Percentiles rank a stretch among this genome's conserved stretches.
Conservation (phyloP, 2,797 vertebrate species). For the Amphiprion clarkii region DNA sequence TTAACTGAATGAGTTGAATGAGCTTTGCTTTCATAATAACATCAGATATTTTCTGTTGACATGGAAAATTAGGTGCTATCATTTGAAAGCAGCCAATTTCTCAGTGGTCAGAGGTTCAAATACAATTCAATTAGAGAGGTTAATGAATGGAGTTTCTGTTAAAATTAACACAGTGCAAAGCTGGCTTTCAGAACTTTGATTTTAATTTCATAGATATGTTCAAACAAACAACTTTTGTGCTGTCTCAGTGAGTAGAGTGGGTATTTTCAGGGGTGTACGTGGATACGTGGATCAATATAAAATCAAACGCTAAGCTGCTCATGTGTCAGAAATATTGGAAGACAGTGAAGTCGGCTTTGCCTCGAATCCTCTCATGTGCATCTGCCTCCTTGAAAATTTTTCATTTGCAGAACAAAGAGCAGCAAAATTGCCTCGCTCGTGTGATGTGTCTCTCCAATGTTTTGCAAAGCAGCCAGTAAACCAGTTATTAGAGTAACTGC, state of each 20-base stretch:
- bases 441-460: constrained; percentile 10
- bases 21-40: background rate
- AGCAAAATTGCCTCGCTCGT: constrained; percentile 31
- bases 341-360: constrained; percentile 17
- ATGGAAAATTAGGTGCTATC: background rate
- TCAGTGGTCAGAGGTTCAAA: background rate
- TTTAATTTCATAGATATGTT: background rate
- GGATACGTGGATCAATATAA: constrained; percentile 25
- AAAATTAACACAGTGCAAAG: constrained; percentile 16
- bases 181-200: constrained; percentile 1
- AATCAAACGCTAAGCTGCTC: constrained; percentile 19
- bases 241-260: background rate
- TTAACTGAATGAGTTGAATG: background rate
- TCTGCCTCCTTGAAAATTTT: constrained; percentile 33
- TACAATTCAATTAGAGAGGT: background rate
- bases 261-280: constrained; percentile 4
- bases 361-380: constrained; percentile 21
- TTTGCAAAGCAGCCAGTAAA: constrained; percentile 39
- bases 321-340: constrained; percentile 17
- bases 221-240: constrained; percentile 8
- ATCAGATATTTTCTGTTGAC: background rate
- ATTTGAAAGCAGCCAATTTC: background rate
- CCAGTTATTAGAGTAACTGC: constrained; percentile 22
- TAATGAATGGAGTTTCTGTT: background rate
- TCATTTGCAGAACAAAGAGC: constrained; percentile 36